A percentile compares a stretch with the other conserved stretches of the same genome.
These are phyloP conservation scores for Podarcis siculus DNA, from an alignment of 2,797 vertebrate species.

Conservation along the genomic window DNA sequence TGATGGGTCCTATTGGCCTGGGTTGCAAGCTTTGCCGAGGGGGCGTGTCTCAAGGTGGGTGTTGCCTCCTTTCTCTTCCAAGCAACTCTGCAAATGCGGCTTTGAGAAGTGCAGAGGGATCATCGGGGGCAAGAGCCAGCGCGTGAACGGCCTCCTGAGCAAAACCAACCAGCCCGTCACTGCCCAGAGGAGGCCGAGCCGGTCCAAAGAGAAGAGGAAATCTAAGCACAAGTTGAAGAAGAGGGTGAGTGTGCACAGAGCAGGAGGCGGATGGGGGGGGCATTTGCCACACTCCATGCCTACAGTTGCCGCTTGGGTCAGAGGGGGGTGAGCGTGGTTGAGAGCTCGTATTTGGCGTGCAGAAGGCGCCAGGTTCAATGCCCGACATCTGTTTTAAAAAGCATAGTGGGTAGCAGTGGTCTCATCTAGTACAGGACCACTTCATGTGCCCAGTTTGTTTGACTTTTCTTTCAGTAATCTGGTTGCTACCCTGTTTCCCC, in stretches of 20 bases:
- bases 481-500: too few species aligned
- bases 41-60: too few species aligned
- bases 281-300: background rate
- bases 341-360: background rate
- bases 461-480: background rate
- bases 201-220: conserved; percentile 97
- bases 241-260: conserved; percentile 79
- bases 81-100: conserved; percentile 95
- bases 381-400: too few species aligned
- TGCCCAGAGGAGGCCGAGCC: conserved; percentile 85
- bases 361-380: background rate
- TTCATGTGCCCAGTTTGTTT: background rate
- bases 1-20: too few species aligned
- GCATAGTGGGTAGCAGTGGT: background rate
- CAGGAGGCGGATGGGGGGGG: background rate
- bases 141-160: conserved; percentile 87
- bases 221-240: conserved; percentile 98
- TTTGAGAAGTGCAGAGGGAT: conserved; percentile 94
- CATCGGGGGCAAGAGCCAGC: conserved; percentile 94
- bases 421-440: background rate
- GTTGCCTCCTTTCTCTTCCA: conserved; percentile 30
- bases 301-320: too few species aligned
- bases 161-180: conserved; percentile 80
- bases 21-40: too few species aligned
- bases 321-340: background rate